Conservation (phyloP, 1,140 invertebrate genomes). For the Prorops nasuta region DNA sequence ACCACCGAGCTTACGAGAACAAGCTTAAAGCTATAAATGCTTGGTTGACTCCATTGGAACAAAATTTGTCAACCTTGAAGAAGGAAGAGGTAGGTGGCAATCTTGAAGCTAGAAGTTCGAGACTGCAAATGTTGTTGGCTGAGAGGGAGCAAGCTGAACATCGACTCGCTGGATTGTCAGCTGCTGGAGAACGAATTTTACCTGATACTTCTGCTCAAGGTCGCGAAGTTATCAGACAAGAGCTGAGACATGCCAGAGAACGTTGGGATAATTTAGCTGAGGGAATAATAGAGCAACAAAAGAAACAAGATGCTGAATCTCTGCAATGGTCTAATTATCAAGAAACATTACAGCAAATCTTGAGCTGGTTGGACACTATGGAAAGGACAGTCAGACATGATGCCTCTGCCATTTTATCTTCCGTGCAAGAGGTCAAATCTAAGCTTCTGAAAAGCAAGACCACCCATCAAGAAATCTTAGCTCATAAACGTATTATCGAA, state of each 20-base stretch:
- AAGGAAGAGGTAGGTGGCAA: conserved; percentile 49
- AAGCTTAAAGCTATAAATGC: conserved; percentile 72
- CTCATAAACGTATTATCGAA: conserved; percentile 88
- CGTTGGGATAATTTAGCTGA: conserved; percentile 84
- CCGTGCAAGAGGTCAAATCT: conserved; percentile 81
- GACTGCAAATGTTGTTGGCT: conserved; percentile 73
- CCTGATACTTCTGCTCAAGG: conserved; percentile 89
- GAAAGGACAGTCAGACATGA: conserved; percentile 79
- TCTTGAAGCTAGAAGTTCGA: conserved; percentile 62
- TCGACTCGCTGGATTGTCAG: conserved; percentile 69
- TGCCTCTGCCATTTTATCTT: conserved; percentile 65
- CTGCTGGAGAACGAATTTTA: conserved; percentile 81
- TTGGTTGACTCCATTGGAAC: conserved; percentile 77
- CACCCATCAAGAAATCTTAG: conserved; percentile 82
- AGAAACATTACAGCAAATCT: conserved; percentile 78
- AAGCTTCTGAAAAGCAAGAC: conserved; percentile 87
- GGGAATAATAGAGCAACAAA: conserved; percentile 76
- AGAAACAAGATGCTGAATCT: conserved; percentile 79
- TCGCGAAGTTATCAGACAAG: conserved; percentile 81
- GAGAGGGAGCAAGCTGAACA: conserved; percentile 83
- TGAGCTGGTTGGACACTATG: conserved; percentile 83
- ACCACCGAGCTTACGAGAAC: conserved; percentile 80
- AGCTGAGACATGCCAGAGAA: conserved; percentile 74
- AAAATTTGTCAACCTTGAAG: conserved; percentile 65
- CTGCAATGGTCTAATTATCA: conserved; percentile 83